These are phyloP conservation scores for Bubo bubo DNA, from an alignment of 2,113 vertebrate species.

Conservation along the genomic window DNA sequence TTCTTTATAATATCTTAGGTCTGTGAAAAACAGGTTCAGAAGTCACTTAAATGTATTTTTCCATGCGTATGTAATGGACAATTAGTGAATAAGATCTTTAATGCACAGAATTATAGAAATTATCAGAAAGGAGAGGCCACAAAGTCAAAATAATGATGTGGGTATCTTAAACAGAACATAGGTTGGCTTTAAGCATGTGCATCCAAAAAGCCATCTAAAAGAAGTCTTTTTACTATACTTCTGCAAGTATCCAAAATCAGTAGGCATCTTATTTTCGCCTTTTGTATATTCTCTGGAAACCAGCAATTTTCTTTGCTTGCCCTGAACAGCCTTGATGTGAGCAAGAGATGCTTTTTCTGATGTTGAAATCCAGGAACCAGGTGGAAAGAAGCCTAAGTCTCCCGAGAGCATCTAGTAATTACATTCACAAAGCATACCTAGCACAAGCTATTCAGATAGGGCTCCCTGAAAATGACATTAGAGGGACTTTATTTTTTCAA, in stretches of 20 bases:
- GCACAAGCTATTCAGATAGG: neutral
- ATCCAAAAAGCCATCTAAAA: neutral
- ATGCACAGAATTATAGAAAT: neutral
- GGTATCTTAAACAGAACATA: neutral
- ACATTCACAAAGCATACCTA: neutral
- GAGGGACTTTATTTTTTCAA: neutral
- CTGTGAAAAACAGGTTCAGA: neutral
- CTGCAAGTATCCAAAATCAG: neutral
- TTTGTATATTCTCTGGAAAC: neutral
- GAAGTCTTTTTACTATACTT: accelerated
- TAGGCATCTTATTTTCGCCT: neutral
- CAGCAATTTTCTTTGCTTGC: neutral
- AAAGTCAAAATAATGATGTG: neutral
- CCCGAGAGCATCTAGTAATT: neutral
- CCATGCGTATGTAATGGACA: neutral
- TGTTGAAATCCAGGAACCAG: neutral
- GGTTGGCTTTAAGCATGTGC: neutral
- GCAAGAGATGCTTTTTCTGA: neutral
- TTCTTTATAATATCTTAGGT: neutral
- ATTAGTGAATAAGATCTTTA: neutral
- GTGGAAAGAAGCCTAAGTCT: neutral
- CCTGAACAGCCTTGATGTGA: neutral
- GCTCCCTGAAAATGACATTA: neutral
- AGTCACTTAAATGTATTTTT: neutral
- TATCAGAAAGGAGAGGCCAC: neutral